phyloP scores from a whole-genome alignment of 2,888 invertebrate species.

The Kryphioiulus occultus region DNA sequence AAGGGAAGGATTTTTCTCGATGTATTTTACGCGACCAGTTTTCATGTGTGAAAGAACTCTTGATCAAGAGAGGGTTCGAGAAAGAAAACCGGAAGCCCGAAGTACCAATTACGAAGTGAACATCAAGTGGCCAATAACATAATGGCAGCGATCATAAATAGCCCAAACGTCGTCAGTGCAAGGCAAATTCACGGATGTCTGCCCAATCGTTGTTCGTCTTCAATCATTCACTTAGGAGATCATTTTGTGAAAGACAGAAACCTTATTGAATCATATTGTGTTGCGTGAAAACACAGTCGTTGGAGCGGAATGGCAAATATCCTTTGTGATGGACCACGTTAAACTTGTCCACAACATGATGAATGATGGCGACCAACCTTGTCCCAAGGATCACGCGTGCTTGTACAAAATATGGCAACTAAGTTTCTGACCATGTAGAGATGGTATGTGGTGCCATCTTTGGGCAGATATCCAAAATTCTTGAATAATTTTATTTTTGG shows the following conservation, averaged over 20 bases:
- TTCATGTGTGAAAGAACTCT: too few relatives aligned
- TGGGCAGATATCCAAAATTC: too few relatives aligned
- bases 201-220: slow-evolving; percentile 8
- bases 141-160: background rate
- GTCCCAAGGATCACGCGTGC: background rate
- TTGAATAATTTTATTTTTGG: too few relatives aligned
- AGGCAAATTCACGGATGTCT: background rate
- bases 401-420: too few relatives aligned
- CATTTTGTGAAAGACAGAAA: slow-evolving; percentile 23
- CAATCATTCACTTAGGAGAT: background rate
- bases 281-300: background rate
- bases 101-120: background rate
- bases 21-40: too few relatives aligned
- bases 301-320: slow-evolving; percentile 23
- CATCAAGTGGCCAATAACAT: background rate
- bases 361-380: background rate
- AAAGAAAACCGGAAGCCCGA: background rate
- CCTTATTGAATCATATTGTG: slow-evolving; percentile 17
- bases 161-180: background rate
- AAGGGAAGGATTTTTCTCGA: too few relatives aligned
- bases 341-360: slow-evolving; percentile 11
- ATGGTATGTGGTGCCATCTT: too few relatives aligned
- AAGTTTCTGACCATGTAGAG: too few relatives aligned
- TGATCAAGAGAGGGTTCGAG: background rate
- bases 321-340: background rate